Base-by-base conservation (phyloP, 2,888 invertebrate genomes). In the Agrotis clavis region DNA sequence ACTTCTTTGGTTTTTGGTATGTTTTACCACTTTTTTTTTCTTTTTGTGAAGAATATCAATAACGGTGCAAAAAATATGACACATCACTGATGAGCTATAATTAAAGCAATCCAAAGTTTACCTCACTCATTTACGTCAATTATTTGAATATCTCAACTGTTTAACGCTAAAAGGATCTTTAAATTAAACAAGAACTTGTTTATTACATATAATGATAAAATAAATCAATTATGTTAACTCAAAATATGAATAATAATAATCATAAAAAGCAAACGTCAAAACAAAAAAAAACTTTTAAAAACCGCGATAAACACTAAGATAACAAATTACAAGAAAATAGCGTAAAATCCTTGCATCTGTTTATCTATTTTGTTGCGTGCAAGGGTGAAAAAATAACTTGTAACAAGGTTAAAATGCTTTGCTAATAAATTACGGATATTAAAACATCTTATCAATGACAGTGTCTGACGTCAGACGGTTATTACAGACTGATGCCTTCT, bases 381-480 rank as follows among this genome's bases (percentile, higher is more conserved):
- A 21, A 45, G 80, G 76, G 59, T 77, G 65, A 50, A 83, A 83
- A 81, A 63, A 25, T 63, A 76, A 73, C 66, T 59, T 14, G 30
- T 50, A 9, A 30, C 79, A 86, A 86, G 86, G 86, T 81, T 51
- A 67, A 7, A 84, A 19, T 77, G 67, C 63, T 84, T 77, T 74
- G 77, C 81, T 81, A 71, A 84, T 84, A 81, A 86, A 81, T 79
- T 47, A 78, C 68, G 53, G 45, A 69, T 77, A 83, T 78, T 74
- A 74, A 57, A 77, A 19, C 41, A 30, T 53, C 50, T 50, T 47
- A 51, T 50, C 35, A 35, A 59, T 68, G 71, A 57, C 67, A 47
- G 67, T 19, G 7, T 59, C n/a, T 74, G 68, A 79, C 73, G 76
- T 84, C 77, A 76, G 21, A 19, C 45, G 14, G 25, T 30, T 25